These are phyloP conservation scores for Brachymystax lenok DNA, from an alignment of 2,797 vertebrate species.

Conservation along the genomic window DNA sequence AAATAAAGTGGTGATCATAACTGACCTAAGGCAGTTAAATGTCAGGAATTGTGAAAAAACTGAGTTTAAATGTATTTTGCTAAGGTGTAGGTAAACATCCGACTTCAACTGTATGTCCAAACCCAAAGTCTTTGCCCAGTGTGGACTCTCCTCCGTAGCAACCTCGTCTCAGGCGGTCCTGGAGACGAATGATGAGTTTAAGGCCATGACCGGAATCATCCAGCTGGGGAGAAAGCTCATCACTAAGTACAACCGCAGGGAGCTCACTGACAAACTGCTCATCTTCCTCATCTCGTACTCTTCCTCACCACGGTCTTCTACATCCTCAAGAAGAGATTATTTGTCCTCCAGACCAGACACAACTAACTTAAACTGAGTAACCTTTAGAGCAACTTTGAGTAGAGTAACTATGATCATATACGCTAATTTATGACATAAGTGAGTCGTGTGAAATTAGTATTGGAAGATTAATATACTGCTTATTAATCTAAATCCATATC, in stretches of 20 bases:
- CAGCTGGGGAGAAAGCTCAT: slow-evolving; percentile 94
- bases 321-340: slow-evolving; percentile 95
- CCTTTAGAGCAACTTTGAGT: not conserved
- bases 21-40: no score
- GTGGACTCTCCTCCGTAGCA: slow-evolving; percentile 60
- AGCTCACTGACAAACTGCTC: slow-evolving; percentile 95
- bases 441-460: not conserved
- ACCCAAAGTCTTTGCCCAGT: not conserved
- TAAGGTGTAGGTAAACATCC: not conserved
- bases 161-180: slow-evolving; percentile 90
- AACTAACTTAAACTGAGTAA: not conserved
- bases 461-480: not conserved
- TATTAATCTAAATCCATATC: not conserved
- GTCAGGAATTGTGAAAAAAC: no score
- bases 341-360: slow-evolving; percentile 80
- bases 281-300: slow-evolving; percentile 92
- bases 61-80: not conserved
- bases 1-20: no score
- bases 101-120: not conserved
- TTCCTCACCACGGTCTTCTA: slow-evolving; percentile 95
- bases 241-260: slow-evolving; percentile 95
- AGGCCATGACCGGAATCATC: slow-evolving; percentile 96
- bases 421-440: not conserved
- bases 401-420: no score
- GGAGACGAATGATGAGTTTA: slow-evolving; percentile 97